These are phyloP conservation scores for Lepilemur ruficaudatus DNA, from an alignment of 2,797 vertebrate species.

Conservation along the genomic window DNA sequence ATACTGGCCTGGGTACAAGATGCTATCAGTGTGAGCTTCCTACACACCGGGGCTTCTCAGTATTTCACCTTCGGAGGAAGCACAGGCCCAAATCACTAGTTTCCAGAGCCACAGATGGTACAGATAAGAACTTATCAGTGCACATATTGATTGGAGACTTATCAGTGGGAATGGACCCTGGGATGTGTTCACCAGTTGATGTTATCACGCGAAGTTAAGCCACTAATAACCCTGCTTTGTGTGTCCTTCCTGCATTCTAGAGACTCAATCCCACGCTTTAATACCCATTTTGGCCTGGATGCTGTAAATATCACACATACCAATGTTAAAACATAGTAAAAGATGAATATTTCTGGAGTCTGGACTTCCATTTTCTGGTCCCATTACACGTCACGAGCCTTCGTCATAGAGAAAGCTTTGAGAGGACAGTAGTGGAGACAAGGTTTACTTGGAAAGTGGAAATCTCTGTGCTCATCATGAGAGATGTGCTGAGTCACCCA, in stretches of 20 bases:
- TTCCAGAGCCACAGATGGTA: constrained; percentile 80
- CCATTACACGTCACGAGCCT: neutral
- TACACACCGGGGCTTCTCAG: neutral
- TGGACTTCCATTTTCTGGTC: neutral
- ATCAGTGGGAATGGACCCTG: constrained; percentile 78
- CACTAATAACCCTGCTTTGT: constrained; percentile 74
- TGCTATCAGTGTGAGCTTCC: constrained; percentile 9
- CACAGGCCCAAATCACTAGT: constrained; percentile 76
- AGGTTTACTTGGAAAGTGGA: neutral
- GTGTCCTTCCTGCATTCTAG: constrained; percentile 62
- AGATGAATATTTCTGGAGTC: neutral
- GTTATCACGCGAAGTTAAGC: constrained; percentile 78
- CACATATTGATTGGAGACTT: constrained; percentile 32
- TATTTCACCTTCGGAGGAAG: constrained; percentile 51
- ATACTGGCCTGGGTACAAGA: neutral
- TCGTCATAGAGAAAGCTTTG: neutral
- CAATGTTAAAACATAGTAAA: neutral
- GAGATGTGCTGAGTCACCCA: neutral
- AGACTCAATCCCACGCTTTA: neutral
- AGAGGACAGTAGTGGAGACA: neutral
- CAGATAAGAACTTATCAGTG: constrained; percentile 66
- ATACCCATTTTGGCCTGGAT: neutral
- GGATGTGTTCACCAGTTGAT: constrained; percentile 75
- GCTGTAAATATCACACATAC: neutral
- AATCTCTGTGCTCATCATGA: neutral